Conservation (phyloP, 2,888 invertebrate genomes). For the Sturmia bella region DNA sequence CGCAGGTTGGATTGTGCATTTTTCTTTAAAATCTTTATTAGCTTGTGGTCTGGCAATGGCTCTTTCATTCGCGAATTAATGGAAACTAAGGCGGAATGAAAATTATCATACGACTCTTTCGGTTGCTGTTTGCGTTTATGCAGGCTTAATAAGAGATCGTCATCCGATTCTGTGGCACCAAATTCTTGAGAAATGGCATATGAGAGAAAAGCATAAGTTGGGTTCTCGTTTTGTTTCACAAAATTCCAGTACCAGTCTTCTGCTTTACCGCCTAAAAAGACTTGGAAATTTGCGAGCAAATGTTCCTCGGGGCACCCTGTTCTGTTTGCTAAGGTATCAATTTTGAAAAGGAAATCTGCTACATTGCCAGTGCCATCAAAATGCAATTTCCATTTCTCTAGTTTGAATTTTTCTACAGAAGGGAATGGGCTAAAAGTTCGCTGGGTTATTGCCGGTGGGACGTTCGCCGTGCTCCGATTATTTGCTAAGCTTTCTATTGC, state of each 20-base stretch:
- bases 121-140: background rate
- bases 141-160: conserved; percentile 14
- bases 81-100: conserved; percentile 8
- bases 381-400: conserved; percentile 32
- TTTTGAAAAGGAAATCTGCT: conserved; percentile 32
- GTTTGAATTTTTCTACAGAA: background rate
- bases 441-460: background rate
- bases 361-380: conserved; percentile 33
- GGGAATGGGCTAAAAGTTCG: background rate
- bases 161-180: background rate
- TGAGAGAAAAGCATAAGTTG: conserved; percentile 2
- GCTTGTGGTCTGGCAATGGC: background rate
- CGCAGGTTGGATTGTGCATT: background rate
- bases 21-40: conserved; percentile 2
- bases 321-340: conserved; percentile 14
- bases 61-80: conserved; percentile 27
- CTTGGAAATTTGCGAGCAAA: conserved; percentile 18
- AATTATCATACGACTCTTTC: conserved; percentile 28
- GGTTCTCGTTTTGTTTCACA: conserved; percentile 15
- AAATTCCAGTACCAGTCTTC: conserved; percentile 38
- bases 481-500: background rate
- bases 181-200: conserved; percentile 17
- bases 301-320: conserved; percentile 13
- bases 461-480: background rate
- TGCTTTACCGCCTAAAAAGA: conserved; percentile 18